Evolutionary conservation across 2,797 vertebrate genomes (phyloP).

Genomic region (Platalea minor): DNA sequence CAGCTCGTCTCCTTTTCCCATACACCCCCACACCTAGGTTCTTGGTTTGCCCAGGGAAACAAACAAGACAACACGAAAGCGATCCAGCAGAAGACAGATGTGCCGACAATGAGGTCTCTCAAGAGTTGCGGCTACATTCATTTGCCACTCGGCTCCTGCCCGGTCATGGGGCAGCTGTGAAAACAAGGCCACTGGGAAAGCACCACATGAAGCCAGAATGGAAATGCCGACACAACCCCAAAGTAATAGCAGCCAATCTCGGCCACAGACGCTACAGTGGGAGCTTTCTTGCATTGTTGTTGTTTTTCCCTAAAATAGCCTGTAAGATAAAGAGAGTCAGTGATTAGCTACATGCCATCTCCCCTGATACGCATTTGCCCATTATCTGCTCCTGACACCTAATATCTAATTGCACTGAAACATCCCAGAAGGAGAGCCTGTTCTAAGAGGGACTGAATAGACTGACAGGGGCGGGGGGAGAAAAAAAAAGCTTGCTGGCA

Average conservation of each 20-base stretch:
- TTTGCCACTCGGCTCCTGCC: conserved; percentile 23
- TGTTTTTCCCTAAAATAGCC: conserved; percentile 48
- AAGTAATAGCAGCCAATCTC: neutral
- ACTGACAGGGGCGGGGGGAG: neutral
- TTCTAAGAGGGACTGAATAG: neutral
- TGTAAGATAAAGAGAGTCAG: conserved; percentile 5
- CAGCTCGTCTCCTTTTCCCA: neutral
- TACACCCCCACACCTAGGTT: neutral
- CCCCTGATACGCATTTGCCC: neutral
- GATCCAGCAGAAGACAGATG: neutral
- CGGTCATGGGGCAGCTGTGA: conserved; percentile 58
- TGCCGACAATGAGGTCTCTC: neutral
- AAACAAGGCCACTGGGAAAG: conserved; percentile 56
- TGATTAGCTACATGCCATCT: conserved; percentile 51
- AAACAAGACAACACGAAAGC: neutral
- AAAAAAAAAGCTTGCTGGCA: neutral
- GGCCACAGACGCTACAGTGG: neutral
- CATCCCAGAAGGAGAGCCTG: neutral
- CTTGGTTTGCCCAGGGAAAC: neutral
- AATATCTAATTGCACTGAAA: conserved; percentile 29
- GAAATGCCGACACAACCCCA: neutral
- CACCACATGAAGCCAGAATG: neutral
- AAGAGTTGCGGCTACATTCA: neutral
- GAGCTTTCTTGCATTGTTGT: conserved; percentile 4
- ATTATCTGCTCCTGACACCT: conserved; percentile 46